Conservation (phyloP, 2,888 invertebrate species). For the Tipula helvola region DNA sequence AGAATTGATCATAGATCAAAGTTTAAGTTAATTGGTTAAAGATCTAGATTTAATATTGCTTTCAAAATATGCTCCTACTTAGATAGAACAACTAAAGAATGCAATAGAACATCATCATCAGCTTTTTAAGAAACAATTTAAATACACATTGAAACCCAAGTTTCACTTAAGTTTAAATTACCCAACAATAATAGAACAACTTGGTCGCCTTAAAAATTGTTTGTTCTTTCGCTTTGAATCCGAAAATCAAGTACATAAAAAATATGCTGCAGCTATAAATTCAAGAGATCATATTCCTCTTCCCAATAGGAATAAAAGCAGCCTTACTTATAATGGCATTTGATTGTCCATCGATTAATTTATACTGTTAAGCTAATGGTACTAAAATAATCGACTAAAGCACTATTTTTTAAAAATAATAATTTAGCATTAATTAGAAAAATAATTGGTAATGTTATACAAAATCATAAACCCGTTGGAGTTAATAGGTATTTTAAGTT, state of each 20-base stretch:
- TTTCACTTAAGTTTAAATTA: conserved; percentile 15
- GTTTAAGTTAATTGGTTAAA: conserved; percentile 12
- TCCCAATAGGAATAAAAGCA: conserved; percentile 15
- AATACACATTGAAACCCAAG: conserved; percentile 15
- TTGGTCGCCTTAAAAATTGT: neutral
- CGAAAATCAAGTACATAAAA: conserved; percentile 15
- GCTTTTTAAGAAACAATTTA: neutral
- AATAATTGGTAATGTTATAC: too few species aligned
- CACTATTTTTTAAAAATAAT: too few species aligned
- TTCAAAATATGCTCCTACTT: conserved; percentile 11
- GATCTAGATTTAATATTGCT: conserved; percentile 13
- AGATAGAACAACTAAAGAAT: neutral
- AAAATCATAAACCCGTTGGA: too few species aligned
- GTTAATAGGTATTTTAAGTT: too few species aligned
- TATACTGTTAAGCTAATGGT: too few species aligned
- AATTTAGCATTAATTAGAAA: too few species aligned
- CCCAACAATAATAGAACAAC: neutral
- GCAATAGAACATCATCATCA: conserved; percentile 14
- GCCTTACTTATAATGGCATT: neutral
- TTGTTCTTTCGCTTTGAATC: conserved; percentile 14
- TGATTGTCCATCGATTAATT: too few species aligned
- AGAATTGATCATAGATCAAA: too few species aligned
- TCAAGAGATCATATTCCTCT: conserved; percentile 16
- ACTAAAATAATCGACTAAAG: too few species aligned
- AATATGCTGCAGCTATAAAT: conserved; percentile 15